Percentiles rank a stretch among this genome's conserved stretches.
phyloP scores from a whole-genome alignment of 2,113 vertebrate species.

The Phoenicopterus ruber region DNA sequence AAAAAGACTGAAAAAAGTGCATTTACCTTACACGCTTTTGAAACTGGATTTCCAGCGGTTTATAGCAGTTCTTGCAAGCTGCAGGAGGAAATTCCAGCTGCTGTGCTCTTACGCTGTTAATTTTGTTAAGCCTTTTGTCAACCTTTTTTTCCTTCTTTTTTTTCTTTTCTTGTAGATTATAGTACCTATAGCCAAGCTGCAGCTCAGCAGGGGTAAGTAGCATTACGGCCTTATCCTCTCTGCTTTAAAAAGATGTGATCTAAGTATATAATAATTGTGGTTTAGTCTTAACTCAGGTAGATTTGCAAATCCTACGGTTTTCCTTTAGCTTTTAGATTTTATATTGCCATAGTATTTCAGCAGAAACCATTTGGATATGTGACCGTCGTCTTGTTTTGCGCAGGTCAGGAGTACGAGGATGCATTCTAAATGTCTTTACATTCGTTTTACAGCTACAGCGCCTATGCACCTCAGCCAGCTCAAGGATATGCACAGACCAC shows the following conservation, averaged over 20 bases:
- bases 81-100: constrained; percentile 42
- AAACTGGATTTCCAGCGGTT: neutral
- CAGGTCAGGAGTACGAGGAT: rapidly evolving
- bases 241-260: neutral
- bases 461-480: constrained; percentile 91
- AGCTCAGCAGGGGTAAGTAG: constrained; percentile 92
- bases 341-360: neutral
- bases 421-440: neutral
- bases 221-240: neutral
- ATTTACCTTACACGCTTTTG: constrained; percentile 12
- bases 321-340: neutral
- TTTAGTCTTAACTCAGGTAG: neutral
- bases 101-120: neutral
- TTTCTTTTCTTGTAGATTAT: constrained; percentile 81
- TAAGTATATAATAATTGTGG: neutral
- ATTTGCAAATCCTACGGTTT: neutral
- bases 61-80: neutral
- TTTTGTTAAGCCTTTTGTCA: neutral
- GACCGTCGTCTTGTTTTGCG: neutral
- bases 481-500: constrained; percentile 92
- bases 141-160: neutral
- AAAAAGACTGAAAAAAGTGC: neutral
- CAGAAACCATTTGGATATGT: neutral
- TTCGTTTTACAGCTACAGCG: constrained; percentile 85
- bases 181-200: constrained; percentile 91